Percentiles rank a stretch among this genome's conserved stretches.
phyloP scores from a whole-genome alignment of 2,113 vertebrate genomes.

The Lathamus discolor region DNA sequence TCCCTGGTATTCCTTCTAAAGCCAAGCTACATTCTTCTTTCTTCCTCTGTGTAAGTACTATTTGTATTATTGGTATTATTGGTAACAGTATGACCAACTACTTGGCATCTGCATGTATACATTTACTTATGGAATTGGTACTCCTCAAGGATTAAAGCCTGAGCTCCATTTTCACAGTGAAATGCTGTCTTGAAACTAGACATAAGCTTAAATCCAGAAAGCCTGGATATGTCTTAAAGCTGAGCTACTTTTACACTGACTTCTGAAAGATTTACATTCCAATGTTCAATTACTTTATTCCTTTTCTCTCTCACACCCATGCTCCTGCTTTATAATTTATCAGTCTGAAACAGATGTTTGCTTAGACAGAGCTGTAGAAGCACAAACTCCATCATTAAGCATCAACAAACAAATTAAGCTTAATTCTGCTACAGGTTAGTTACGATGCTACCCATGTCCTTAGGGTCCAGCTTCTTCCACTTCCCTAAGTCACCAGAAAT shows the following conservation, averaged over 20 bases:
- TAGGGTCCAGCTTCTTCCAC: neutral
- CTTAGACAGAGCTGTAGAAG: neutral
- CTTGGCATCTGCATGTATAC: neutral
- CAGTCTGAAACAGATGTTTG: neutral
- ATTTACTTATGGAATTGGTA: neutral
- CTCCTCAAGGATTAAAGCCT: neutral
- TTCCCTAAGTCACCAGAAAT: neutral
- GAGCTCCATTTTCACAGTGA: neutral
- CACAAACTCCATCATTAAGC: neutral
- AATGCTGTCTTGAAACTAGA: neutral
- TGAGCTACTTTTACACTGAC: neutral
- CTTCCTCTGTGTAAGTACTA: neutral
- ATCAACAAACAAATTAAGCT: neutral
- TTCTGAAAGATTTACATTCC: neutral
- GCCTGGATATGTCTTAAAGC: neutral
- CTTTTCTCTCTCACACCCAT: neutral
- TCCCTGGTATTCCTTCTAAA: neutral
- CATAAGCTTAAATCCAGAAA: conserved; percentile 12
- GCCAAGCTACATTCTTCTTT: neutral
- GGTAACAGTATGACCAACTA: neutral
- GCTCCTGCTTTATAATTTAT: neutral
- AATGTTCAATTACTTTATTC: neutral
- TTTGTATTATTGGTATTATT: neutral
- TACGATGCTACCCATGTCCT: neutral
- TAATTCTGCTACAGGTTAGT: neutral